Base-by-base conservation (phyloP, 2,888 invertebrate genomes). In the Drosophila nigricruria region DNA sequence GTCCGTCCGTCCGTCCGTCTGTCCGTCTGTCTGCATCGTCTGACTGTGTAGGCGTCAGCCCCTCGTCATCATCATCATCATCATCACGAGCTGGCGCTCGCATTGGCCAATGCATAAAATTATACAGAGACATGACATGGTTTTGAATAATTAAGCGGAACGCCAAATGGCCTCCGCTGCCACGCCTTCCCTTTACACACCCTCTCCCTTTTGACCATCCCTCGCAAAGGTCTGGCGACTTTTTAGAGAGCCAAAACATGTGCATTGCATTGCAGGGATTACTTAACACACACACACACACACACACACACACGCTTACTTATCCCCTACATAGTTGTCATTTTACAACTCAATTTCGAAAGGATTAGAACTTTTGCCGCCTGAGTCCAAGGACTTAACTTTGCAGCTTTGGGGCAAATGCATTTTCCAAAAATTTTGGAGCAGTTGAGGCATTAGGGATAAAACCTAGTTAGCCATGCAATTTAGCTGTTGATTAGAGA, bases 121-220 rank as follows among this genome's bases (percentile, higher is more conserved):
- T 92, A 92, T 92, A 90, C 88, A 84, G 81, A 82, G 82, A 90
- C 90, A 90, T 90, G 91, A 91, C 91, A 88, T 92, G 92, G 90
- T 91, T 92, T 91, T 92, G 91, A 91, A 91, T 91, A 91, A 92
- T 92, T 92, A 92, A 92, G 90, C 88, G 89, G 79, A 71, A 81
- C 81, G 73, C 73, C 81, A 82, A 81, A 76, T 83, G 66, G 68
- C 66, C 66, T 47, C 66, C 45, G 36, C 43, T 14, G 64, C 64
- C 63, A 54, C 63, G 36, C 30, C 70, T 5, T 25, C 16, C 4
- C 27, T 9, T 9, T n/a, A 18, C 52, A 12, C 43, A 18, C 36
- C 32, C 20, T n/a, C 56, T 1, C 20, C 54, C 2, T 16, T 36
- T 36, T 16, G 16, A 16, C 27, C 18, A 25, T 9, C 10, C 43